A percentile compares a stretch with the other conserved stretches of the same genome.
These are phyloP conservation scores for Noturus placidus DNA, from an alignment of 2,113 vertebrate species.

Conservation along the genomic window DNA sequence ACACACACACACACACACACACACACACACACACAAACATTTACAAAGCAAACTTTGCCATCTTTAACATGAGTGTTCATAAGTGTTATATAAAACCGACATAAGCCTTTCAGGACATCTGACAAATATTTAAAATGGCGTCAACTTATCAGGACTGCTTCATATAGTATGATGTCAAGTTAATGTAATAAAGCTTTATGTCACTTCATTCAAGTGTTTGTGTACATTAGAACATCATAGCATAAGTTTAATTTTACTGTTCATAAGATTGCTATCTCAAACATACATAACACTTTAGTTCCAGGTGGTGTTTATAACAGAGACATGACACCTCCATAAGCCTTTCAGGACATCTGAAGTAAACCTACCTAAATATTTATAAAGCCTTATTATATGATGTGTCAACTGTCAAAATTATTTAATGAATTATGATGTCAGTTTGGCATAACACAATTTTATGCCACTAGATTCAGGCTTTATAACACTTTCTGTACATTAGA, in stretches of 20 bases:
- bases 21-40: slow-evolving; percentile 14
- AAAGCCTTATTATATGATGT: too few relatives aligned
- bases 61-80: neutral
- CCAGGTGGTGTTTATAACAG: neutral
- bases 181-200: neutral
- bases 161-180: neutral
- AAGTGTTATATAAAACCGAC: neutral
- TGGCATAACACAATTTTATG: neutral
- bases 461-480: neutral
- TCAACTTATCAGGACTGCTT: neutral
- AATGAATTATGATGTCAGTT: neutral
- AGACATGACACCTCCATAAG: neutral
- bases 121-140: neutral
- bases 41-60: neutral
- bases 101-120: neutral
- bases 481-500: neutral
- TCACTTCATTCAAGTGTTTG: neutral
- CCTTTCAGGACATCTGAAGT: neutral
- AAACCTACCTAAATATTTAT: too few relatives aligned
- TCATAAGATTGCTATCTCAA: neutral
- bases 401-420: neutral
- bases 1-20: slow-evolving; percentile 30
- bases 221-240: neutral
- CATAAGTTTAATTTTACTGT: neutral
- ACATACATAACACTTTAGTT: neutral